phyloP scores from a whole-genome alignment of 2,888 invertebrate genomes.

The Smittia sp. region DNA sequence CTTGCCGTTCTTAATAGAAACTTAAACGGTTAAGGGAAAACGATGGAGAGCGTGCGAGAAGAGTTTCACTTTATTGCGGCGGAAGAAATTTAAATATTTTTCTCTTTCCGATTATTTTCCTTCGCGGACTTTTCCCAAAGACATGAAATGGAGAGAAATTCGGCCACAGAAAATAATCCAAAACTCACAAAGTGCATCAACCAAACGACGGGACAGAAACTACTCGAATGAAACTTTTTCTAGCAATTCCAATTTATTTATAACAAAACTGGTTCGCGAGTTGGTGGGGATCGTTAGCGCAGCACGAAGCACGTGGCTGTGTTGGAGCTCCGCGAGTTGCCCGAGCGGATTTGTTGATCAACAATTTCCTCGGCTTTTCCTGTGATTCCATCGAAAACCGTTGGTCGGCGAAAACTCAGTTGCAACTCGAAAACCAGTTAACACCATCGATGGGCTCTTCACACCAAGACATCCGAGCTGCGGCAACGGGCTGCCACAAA shows the following conservation, averaged over 20 bases:
- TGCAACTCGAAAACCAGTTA: background rate
- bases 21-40: background rate
- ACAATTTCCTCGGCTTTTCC: no score
- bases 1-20: background rate
- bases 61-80: background rate
- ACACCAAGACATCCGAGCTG: background rate
- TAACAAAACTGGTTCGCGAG: background rate
- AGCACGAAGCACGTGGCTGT: background rate
- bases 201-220: background rate
- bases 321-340: conserved; percentile 7
- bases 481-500: background rate
- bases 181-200: conserved; percentile 11
- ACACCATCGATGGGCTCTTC: background rate
- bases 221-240: conserved; percentile 20
- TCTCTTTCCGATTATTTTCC: background rate
- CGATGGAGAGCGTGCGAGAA: background rate
- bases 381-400: no score
- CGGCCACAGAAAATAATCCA: background rate
- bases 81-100: conserved; percentile 3
- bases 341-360: background rate
- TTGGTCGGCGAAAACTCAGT: background rate
- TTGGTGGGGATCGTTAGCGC: background rate
- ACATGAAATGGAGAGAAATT: background rate
- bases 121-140: background rate
- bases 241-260: conserved; percentile 15